Evolutionary conservation across 2,797 vertebrate species (phyloP).

Genomic region (Phataginus tetradactyla): DNA sequence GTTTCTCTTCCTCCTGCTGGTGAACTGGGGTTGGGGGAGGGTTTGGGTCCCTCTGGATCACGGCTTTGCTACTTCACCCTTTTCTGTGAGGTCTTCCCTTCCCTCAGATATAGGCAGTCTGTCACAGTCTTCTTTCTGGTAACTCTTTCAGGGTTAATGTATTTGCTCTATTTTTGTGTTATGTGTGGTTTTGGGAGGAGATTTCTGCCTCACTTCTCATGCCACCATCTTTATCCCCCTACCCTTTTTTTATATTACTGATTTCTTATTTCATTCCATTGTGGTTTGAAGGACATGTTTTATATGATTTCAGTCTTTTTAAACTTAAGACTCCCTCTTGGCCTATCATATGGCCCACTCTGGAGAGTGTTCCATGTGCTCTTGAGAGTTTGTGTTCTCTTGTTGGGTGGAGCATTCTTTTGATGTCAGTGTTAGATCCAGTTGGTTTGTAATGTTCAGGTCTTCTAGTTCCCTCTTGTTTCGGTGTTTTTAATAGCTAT

Average conservation of each 20-base stretch:
- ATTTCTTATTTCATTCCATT: not conserved
- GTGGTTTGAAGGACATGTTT: slow-evolving; percentile 2
- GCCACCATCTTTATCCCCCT: too few species aligned
- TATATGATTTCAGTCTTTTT: not conserved
- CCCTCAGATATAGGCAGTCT: too few species aligned
- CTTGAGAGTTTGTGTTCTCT: not conserved
- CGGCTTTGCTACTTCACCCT: too few species aligned
- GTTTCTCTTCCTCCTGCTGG: too few species aligned
- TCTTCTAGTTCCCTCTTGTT: not conserved
- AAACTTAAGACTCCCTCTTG: not conserved
- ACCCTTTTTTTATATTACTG: not conserved
- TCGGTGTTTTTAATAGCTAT: slow-evolving; percentile 4
- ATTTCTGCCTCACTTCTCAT: too few species aligned
- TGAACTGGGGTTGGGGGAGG: too few species aligned
- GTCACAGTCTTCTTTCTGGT: too few species aligned
- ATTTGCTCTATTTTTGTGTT: too few species aligned
- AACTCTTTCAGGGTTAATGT: too few species aligned
- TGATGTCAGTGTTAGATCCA: not conserved
- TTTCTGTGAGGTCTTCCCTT: too few species aligned
- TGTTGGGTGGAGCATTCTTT: not conserved
- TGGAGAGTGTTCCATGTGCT: not conserved
- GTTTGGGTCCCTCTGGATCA: too few species aligned
- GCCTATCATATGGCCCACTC: not conserved
- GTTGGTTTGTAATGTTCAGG: not conserved
- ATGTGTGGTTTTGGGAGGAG: too few species aligned